Conservation (phyloP, 2,888 invertebrate genomes). For the Dione vanillae region DNA sequence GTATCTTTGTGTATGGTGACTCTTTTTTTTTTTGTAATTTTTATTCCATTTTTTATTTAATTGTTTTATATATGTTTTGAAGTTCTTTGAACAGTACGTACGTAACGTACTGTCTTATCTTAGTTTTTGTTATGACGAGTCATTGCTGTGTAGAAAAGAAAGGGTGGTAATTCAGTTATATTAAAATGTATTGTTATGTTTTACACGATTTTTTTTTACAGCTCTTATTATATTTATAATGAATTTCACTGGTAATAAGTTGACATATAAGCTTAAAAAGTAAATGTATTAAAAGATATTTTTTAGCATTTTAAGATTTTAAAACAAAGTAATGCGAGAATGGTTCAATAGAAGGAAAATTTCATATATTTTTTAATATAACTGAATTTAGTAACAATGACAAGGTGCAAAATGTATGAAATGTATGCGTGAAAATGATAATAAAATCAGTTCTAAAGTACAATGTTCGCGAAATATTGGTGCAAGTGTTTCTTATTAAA, state of each 20-base stretch:
- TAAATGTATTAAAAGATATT: background rate
- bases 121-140: background rate
- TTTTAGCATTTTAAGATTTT: too few species aligned
- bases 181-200: background rate
- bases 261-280: background rate
- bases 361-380: slow-evolving; percentile 11
- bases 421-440: slow-evolving; percentile 34
- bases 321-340: too few species aligned
- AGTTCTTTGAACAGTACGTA: background rate
- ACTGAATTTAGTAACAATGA: background rate
- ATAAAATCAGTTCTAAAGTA: slow-evolving; percentile 41
- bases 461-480: slow-evolving; percentile 40
- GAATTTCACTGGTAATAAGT: too few species aligned
- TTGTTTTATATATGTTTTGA: background rate
- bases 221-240: background rate
- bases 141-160: background rate
- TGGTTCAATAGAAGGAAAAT: background rate
- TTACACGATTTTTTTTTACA: background rate
- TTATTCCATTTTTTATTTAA: background rate
- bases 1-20: background rate
- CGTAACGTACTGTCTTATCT: background rate
- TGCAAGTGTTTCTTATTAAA: slow-evolving; percentile 72
- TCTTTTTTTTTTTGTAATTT: background rate
- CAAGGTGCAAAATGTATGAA: slow-evolving; percentile 16
- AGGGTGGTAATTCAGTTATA: background rate